Evolutionary conservation across 2,113 vertebrate genomes (phyloP), one percentile per base, ranked within the genome.

Genomic region (Romanogobio albipinnatus): DNA sequence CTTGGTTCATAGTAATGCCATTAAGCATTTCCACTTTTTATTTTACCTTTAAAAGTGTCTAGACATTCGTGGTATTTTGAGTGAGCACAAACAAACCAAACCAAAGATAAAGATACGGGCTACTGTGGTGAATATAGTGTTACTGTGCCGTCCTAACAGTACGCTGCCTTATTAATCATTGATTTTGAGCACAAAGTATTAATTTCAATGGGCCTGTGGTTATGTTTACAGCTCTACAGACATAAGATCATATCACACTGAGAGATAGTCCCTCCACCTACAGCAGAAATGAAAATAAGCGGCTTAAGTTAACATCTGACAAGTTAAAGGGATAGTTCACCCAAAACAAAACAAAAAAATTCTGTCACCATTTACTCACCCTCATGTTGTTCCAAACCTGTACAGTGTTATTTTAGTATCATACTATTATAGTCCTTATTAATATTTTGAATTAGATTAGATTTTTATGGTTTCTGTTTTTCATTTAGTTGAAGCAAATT

Each of bases 141-240:
- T 92, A 89, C 91, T 84, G 74, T 82, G 85, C 26, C 84, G 89
- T 89, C 89, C 79, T 58, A 85, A 91, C 90, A 90, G 90, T 90
- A 86, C 85, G 85, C 86, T 81, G 86, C 89, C 91, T 90, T 93
- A 93, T 94, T 92, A 94, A 94, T 95, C 89, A 94, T 94, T 94
- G 91, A 94, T 91, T 85, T 85, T 87, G 88, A 77, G 61, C 84
- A 75, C 71, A 59, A 90, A 91, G 92, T 91, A 86, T 93, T 88
- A n/a, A 89, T 90, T 91, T 91, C 91, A 87, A 56, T 87, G 77
- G 86, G 81, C 86, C 86, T 89, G 85, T 19, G 88, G 86, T 90
- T 86, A 83, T 85, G 83, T 86, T 93, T 89, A 89, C 90, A 90
- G 87, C 87, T 87, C 84, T 76, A 82, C 79, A 87, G 82, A 78